Evolutionary conservation across 1,140 invertebrate genomes (phyloP), one percentile per base, ranked within the genome.

Genomic region (Epicauta chinensis): DNA sequence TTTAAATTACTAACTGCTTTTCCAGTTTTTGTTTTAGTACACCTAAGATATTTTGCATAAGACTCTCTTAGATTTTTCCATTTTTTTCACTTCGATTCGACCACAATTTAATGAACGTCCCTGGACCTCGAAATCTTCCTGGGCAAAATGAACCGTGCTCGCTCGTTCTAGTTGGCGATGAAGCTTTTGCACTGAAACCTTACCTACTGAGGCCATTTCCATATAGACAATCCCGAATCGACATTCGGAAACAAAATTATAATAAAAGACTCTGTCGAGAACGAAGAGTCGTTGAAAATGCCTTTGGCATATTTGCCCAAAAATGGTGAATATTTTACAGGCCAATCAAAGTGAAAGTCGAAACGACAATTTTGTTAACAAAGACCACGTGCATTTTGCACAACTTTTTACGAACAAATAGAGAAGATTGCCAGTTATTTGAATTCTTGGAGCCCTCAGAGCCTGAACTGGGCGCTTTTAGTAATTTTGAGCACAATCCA

Each of bases 301-400:
- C 67, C 6, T 75, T 75, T 55, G 70, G 71, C 23, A 73, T 75
- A 40, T 59, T 75, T 55, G 65, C 61, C 2, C 51, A 60, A 44
- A 62, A 63, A 58, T 72, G 53, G 56, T 41, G 65, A 45, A 62
- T 71, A 47, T 68, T 71, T 60, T 55, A 52, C 43, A 58, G 59
- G 36, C 59, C 66, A 36, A 64, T 73, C 9, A 55, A 70, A 51
- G 45, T 62, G 16, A 55, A 59, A 31, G 55, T 65, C 44, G 56
- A 62, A 53, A 66, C 53, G 16, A 66, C 56, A 16, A 54, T 61
- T 31, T 59, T 55, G 35, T 56, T 72, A 44, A 59, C 67, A 16
- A 59, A 61, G 48, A 51, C 67, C 36, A 32, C 60, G 14, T 66
- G 64, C 44, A 52, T 59, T 46, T 54, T 62, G 45, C 61, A 65